These are phyloP conservation scores for Plotosus lineatus DNA, from an alignment of 2,113 vertebrate species.

Conservation along the genomic window DNA sequence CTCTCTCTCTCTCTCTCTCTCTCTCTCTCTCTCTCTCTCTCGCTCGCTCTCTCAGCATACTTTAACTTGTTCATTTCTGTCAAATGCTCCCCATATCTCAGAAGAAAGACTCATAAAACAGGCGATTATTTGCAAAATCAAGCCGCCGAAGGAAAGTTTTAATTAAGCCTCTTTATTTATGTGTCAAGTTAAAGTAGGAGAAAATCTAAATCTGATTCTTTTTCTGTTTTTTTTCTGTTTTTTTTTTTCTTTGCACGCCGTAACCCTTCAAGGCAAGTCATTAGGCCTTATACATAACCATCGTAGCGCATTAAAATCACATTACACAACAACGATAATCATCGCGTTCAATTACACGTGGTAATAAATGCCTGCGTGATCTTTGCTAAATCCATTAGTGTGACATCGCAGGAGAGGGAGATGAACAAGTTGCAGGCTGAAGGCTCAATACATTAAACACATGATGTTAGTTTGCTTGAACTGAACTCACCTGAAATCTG, in stretches of 20 bases:
- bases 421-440: slow-evolving; percentile 30
- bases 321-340: slow-evolving; percentile 83
- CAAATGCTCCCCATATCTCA: slow-evolving; percentile 32
- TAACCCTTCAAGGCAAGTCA: slow-evolving; percentile 75
- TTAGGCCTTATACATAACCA: slow-evolving; percentile 81
- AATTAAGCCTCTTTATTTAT: slow-evolving; percentile 68
- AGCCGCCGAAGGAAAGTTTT: slow-evolving; percentile 63
- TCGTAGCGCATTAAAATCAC: slow-evolving; percentile 81
- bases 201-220: slow-evolving; percentile 62
- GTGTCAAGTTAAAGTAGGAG: slow-evolving; percentile 55
- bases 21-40: too few relatives aligned
- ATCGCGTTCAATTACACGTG: slow-evolving; percentile 81
- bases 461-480: neutral
- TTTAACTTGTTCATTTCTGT: slow-evolving; percentile 9
- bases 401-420: slow-evolving; percentile 59
- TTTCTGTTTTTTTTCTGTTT: slow-evolving; percentile 19
- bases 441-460: slow-evolving; percentile 26
- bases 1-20: slow-evolving; percentile 3
- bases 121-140: slow-evolving; percentile 56
- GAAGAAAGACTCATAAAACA: slow-evolving; percentile 55
- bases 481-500: slow-evolving; percentile 33
- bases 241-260: slow-evolving; percentile 62
- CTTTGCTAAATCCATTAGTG: slow-evolving; percentile 79
- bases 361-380: slow-evolving; percentile 77
- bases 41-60: neutral